Evolutionary conservation across 2,113 vertebrate genomes (phyloP).

Genomic region (Alouatta palliata): DNA sequence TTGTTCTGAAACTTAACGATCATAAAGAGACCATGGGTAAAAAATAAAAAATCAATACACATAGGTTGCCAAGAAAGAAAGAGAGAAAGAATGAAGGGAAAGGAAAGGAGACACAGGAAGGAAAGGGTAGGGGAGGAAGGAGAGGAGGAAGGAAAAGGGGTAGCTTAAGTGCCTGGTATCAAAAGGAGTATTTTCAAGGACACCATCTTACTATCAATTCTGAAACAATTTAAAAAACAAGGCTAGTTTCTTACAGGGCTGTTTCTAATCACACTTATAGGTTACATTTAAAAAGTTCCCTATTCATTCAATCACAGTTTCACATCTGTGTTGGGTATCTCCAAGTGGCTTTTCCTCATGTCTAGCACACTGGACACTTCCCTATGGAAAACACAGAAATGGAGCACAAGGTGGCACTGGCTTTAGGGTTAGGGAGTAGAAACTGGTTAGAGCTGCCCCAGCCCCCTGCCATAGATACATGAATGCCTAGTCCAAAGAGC

Average conservation of each 20-base stretch:
- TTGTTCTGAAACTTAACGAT: background rate
- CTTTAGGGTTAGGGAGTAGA: background rate
- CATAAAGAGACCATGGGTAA: background rate
- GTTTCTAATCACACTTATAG: background rate
- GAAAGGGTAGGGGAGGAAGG: no score
- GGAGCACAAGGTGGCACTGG: background rate
- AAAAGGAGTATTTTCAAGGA: background rate
- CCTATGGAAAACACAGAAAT: background rate
- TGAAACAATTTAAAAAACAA: background rate
- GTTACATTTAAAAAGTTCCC: background rate
- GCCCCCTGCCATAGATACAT: rapidly evolving
- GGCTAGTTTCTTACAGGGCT: background rate
- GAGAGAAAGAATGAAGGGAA: background rate
- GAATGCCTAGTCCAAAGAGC: background rate
- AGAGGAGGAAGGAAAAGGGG: background rate
- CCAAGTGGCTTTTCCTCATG: background rate
- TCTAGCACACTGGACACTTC: background rate
- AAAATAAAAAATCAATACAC: background rate
- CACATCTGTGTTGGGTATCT: background rate
- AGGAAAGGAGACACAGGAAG: background rate
- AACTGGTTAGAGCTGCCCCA: no score
- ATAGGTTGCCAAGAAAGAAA: background rate
- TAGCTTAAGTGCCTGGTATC: background rate
- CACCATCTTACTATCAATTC: background rate
- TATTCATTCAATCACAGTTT: background rate